phyloP scores from a whole-genome alignment of 2,113 vertebrate species.

The Symphodus melops region DNA sequence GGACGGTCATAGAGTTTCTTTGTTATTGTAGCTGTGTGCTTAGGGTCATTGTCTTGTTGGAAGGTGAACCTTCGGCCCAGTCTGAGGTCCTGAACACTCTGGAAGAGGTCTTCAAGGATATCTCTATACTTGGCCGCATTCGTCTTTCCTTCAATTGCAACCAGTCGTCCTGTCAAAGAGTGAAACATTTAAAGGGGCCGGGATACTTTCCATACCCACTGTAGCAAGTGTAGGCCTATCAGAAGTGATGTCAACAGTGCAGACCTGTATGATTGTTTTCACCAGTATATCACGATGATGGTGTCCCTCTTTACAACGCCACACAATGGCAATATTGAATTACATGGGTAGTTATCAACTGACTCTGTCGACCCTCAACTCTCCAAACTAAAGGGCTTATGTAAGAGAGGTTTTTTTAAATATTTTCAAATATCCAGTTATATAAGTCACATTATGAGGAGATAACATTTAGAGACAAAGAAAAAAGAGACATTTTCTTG shows the following conservation, averaged over 20 bases:
- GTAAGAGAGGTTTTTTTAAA: constrained; percentile 30
- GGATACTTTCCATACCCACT: no score
- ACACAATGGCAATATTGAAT: constrained; percentile 48
- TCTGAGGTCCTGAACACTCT: no score
- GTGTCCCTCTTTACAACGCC: constrained; percentile 16
- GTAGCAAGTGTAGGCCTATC: neutral
- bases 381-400: constrained; percentile 57
- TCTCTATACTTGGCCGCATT: no score
- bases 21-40: no score
- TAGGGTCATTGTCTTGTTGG: no score
- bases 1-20: no score
- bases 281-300: constrained; percentile 4
- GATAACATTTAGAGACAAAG: constrained; percentile 1
- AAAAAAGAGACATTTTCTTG: neutral
- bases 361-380: constrained; percentile 48
- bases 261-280: neutral
- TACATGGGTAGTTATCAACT: constrained; percentile 53
- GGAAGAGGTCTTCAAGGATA: no score
- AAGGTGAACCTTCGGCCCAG: no score
- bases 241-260: neutral
- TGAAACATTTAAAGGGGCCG: no score
- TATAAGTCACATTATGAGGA: neutral
- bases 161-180: no score
- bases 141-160: no score
- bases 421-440: constrained; percentile 10